These are phyloP conservation scores for Athalia rosae DNA, from an alignment of 2,888 invertebrate genomes.

Conservation along the genomic window DNA sequence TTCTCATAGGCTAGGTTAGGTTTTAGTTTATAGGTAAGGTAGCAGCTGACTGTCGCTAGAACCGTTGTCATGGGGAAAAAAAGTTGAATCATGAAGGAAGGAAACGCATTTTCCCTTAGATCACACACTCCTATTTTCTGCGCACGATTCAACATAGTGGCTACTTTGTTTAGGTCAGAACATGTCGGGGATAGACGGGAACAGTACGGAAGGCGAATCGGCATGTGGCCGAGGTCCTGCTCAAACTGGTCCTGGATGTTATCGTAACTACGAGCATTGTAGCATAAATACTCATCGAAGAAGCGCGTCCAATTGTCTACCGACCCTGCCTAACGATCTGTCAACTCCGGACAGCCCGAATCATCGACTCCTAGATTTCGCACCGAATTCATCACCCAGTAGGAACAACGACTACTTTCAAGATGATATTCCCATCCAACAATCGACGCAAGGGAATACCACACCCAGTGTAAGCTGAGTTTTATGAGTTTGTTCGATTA, in stretches of 20 bases:
- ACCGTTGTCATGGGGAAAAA: too few relatives aligned
- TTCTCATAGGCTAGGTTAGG: too few relatives aligned
- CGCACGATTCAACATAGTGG: not conserved
- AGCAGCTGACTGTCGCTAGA: too few relatives aligned
- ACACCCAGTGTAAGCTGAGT: slow-evolving; percentile 70
- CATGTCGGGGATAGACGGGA: slow-evolving; percentile 91
- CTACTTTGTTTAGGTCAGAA: slow-evolving; percentile 84
- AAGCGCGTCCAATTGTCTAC: slow-evolving; percentile 75
- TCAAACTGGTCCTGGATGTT: slow-evolving; percentile 85
- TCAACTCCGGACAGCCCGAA: slow-evolving; percentile 71
- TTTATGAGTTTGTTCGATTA: not conserved
- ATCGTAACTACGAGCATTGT: slow-evolving; percentile 86
- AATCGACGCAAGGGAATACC: slow-evolving; percentile 68
- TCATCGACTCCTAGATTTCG: slow-evolving; percentile 70
- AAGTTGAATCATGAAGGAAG: too few relatives aligned
- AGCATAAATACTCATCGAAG: slow-evolving; percentile 73
- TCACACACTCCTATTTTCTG: too few relatives aligned
- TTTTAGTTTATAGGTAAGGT: too few relatives aligned
- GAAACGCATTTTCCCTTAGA: too few relatives aligned
- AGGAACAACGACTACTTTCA: slow-evolving; percentile 70
- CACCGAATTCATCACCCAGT: slow-evolving; percentile 68
- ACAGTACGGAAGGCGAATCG: slow-evolving; percentile 85
- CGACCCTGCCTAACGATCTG: slow-evolving; percentile 69
- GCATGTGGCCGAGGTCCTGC: slow-evolving; percentile 79
- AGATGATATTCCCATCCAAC: slow-evolving; percentile 68